Evolutionary conservation across 2,113 vertebrate species (phyloP), one percentile per base, ranked within the genome.

Genomic region (Camelus dromedarius): DNA sequence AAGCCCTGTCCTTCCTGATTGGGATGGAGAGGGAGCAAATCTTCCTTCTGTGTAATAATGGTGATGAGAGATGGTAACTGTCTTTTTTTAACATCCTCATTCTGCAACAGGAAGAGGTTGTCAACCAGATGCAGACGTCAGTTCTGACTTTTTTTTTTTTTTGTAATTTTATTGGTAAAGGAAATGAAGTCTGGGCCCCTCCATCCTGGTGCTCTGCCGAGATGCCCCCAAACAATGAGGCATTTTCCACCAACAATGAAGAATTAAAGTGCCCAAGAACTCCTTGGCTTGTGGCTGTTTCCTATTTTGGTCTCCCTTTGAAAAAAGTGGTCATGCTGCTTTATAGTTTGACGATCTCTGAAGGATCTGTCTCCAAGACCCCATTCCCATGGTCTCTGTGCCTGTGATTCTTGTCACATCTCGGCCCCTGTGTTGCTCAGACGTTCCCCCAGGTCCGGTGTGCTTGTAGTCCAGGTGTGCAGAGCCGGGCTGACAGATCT

Each of bases 181-280:
- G 97, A 97, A 97, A 75, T 54, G 85, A 87, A 94, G 92, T 66
- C 93, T 91, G 95, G 85, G 96, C 79, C 85, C 67, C 92, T 96
- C 91, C 56, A 20, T 73, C 75, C 82, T 1, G 14, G 54, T 54
- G 46, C 95, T 62, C 42, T 1, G 28, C 66, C 30, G 95, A 95
- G 69, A 54, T 7, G 50, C 93, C 81, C 81, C 67, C 80, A 52
- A 92, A 97, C 93, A 97, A 93, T 28, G 73, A 90, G 54, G 89
- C 30, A 32, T 95, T 97, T 85, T 72, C 93, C 82, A 91, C 77
- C 30, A 30, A 97, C 96, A 95, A 80, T 86, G 92, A 94, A 91
- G 93, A 89, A 95, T 48, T 38, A 69, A 82, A 38, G 42, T 0
- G 20, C 76, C 91, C 0, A 20, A 35, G 69, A 89, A 85, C 81